phyloP scores from a whole-genome alignment of 2,888 invertebrate genomes.

The Stenurella melanura region DNA sequence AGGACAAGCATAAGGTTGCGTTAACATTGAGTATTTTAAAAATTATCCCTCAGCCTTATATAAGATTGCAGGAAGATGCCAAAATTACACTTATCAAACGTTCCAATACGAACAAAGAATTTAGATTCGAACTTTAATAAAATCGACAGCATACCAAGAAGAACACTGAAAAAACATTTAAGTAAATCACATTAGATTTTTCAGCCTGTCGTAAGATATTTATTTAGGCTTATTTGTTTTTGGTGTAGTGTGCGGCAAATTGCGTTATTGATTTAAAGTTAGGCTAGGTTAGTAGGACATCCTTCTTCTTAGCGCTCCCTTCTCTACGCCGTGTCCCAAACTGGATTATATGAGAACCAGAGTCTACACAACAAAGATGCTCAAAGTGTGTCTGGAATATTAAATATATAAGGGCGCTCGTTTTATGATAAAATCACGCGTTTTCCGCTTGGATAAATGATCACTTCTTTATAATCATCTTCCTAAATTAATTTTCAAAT shows the following conservation, averaged over 20 bases:
- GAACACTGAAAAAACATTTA: conserved; percentile 28
- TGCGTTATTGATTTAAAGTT: conserved; percentile 50
- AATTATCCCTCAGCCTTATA: not conserved
- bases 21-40: not conserved
- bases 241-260: conserved; percentile 47
- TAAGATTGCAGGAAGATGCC: not conserved
- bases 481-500: conserved; percentile 15
- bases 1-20: too few species aligned
- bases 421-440: conserved; percentile 25
- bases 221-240: conserved; percentile 53
- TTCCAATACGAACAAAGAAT: conserved; percentile 8
- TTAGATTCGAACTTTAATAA: conserved; percentile 21
- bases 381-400: conserved; percentile 22
- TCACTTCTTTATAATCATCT: conserved; percentile 18
- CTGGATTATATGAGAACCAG: conserved; percentile 23
- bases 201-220: conserved; percentile 40
- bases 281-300: conserved; percentile 49
- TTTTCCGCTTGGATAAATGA: conserved; percentile 17
- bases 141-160: conserved; percentile 21
- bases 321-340: conserved; percentile 18
- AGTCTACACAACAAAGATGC: not conserved
- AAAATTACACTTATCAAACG: conserved; percentile 21
- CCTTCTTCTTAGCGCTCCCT: conserved; percentile 38
- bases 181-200: conserved; percentile 37
- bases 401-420: conserved; percentile 20